Percentiles rank a stretch among this genome's conserved stretches.
These are phyloP conservation scores for Sminthopsis crassicaudata DNA, from an alignment of 2,113 vertebrate genomes.

Conservation along the genomic window DNA sequence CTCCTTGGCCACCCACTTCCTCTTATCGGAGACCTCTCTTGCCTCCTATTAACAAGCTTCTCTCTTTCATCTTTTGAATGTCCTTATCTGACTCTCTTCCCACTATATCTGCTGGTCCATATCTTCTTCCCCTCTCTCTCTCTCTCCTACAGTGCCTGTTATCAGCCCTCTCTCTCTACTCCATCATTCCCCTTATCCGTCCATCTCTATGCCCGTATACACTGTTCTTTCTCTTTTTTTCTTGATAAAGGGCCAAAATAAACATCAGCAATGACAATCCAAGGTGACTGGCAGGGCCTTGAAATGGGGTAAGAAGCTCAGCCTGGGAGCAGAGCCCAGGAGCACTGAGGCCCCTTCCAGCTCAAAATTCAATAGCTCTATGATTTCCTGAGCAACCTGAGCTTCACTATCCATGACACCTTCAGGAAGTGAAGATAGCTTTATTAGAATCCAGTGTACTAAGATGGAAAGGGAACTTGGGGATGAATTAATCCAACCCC, in stretches of 20 bases:
- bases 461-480: background rate
- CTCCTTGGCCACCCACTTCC: background rate
- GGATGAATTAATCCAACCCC: background rate
- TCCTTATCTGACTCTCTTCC: conserved; percentile 6
- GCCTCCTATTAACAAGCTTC: background rate
- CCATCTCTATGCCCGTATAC: background rate
- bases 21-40: conserved; percentile 26
- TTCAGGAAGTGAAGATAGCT: background rate
- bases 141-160: background rate
- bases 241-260: conserved; percentile 8
- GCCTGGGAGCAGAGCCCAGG: background rate
- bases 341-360: background rate
- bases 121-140: conserved; percentile 35
- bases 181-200: conserved; percentile 59
- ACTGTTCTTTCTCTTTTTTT: conserved; percentile 38
- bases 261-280: conserved; percentile 16
- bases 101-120: background rate
- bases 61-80: conserved; percentile 33
- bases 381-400: background rate
- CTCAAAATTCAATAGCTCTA: background rate
- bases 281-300: background rate
- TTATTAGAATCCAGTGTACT: background rate
- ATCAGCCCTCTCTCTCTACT: conserved; percentile 39
- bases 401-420: background rate
- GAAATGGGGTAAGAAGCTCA: rapidly evolving